These are phyloP conservation scores for Matsumyia berberina DNA, from an alignment of 2,888 invertebrate species.

Conservation along the genomic window DNA sequence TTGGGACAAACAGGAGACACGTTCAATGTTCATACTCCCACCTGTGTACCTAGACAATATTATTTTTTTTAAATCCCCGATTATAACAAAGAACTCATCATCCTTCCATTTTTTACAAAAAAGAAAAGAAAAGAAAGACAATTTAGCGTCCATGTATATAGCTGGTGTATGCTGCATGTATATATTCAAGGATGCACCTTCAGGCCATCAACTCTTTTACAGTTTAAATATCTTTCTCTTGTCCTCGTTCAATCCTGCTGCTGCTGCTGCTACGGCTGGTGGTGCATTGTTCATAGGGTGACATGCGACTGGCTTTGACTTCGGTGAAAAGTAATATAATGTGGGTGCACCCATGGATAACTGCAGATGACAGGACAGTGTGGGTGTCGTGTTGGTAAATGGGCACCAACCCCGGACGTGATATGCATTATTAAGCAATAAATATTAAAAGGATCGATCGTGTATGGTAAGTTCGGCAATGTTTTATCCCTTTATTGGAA, in stretches of 20 bases:
- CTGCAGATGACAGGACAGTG: constrained; percentile 66
- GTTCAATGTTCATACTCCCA: neutral
- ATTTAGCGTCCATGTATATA: no score
- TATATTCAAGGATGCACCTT: constrained; percentile 67
- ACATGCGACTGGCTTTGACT: constrained; percentile 71
- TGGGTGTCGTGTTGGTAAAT: constrained; percentile 34
- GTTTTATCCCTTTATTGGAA: constrained; percentile 77
- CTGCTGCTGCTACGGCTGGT: constrained; percentile 29
- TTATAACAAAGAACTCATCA: constrained; percentile 52
- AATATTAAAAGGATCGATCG: constrained; percentile 77
- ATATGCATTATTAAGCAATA: constrained; percentile 77
- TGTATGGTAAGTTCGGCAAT: constrained; percentile 76
- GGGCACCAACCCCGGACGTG: constrained; percentile 69
- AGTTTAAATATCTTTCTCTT: constrained; percentile 55
- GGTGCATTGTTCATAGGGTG: constrained; percentile 59
- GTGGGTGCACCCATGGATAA: constrained; percentile 50
- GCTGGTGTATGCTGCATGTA: no score
- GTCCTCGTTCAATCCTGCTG: constrained; percentile 20
- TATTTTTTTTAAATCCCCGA: constrained; percentile 30
- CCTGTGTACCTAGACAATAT: constrained; percentile 13
- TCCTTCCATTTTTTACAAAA: constrained; percentile 21
- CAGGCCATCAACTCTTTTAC: constrained; percentile 64
- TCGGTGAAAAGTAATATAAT: constrained; percentile 65
- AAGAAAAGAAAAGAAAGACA: no score
- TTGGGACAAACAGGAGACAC: neutral